These are phyloP conservation scores for Bufo gargarizans DNA, from an alignment of 2,113 vertebrate species.

Conservation along the genomic window DNA sequence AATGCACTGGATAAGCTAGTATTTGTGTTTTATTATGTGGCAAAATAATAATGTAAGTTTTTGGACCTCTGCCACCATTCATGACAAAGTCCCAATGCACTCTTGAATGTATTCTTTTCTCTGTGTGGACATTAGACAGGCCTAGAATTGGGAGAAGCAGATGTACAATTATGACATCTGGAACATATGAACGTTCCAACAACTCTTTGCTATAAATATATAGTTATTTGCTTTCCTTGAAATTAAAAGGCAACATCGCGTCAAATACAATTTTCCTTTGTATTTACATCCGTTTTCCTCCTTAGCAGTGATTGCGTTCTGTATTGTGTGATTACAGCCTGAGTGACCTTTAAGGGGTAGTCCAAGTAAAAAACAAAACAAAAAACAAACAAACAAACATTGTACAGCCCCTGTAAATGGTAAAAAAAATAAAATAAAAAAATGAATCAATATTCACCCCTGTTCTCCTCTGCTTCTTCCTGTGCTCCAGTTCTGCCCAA, in stretches of 20 bases:
- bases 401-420: too few relatives aligned
- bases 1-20: background rate
- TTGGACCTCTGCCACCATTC: slow-evolving; percentile 36
- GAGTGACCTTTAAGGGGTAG: too few relatives aligned
- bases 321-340: background rate
- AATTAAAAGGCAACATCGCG: background rate
- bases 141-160: slow-evolving; percentile 9
- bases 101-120: background rate
- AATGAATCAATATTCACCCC: too few relatives aligned
- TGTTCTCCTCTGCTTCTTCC: too few relatives aligned
- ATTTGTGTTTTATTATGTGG: background rate
- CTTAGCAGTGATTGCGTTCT: background rate
- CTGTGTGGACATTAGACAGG: background rate
- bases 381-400: too few relatives aligned
- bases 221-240: background rate
- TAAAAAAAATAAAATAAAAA: too few relatives aligned
- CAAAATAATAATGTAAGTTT: background rate
- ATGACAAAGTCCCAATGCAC: background rate
- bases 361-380: too few relatives aligned
- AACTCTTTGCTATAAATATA: background rate
- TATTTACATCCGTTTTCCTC: background rate
- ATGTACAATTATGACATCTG: slow-evolving; percentile 30
- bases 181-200: background rate
- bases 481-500: too few relatives aligned
- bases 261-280: background rate